A percentile compares a stretch with the other conserved stretches of the same genome.
These are phyloP conservation scores for Pseudomyrmex cubaensis DNA, from an alignment of 1,140 invertebrate genomes.

Conservation along the genomic window DNA sequence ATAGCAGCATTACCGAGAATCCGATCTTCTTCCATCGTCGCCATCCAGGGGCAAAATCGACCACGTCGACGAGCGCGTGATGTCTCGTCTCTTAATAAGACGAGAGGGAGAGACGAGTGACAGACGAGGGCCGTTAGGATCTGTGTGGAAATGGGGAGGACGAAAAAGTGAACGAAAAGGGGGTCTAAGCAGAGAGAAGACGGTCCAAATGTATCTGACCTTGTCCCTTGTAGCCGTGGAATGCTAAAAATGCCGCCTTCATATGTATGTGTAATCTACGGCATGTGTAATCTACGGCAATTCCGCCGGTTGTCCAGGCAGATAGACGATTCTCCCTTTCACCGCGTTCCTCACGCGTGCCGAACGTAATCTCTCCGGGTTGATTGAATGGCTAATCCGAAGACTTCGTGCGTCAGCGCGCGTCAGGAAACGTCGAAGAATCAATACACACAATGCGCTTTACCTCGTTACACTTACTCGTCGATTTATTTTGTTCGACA, in stretches of 20 bases:
- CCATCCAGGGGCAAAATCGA: conserved; percentile 4
- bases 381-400: conserved; percentile 11
- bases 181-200: neutral
- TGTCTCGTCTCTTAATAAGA: neutral
- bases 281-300: conserved; percentile 50
- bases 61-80: neutral
- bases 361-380: conserved; percentile 36
- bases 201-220: conserved; percentile 44
- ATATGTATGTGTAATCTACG: conserved; percentile 6
- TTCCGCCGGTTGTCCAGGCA: conserved; percentile 7
- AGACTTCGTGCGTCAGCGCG: conserved; percentile 43
- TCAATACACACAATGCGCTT: conserved; percentile 7
- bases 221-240: conserved; percentile 44
- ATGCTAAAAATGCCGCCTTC: conserved; percentile 55
- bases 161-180: conserved; percentile 37
- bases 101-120: neutral
- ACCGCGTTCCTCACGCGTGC: neutral
- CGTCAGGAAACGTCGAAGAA: neutral
- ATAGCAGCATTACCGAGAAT: conserved; percentile 62
- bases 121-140: neutral
- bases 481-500: neutral
- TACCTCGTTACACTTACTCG: neutral
- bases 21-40: conserved; percentile 41
- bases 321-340: conserved; percentile 47
- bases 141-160: neutral